Evolutionary conservation across 1,140 invertebrate genomes (phyloP).

Genomic region (Penaeus japonicus): DNA sequence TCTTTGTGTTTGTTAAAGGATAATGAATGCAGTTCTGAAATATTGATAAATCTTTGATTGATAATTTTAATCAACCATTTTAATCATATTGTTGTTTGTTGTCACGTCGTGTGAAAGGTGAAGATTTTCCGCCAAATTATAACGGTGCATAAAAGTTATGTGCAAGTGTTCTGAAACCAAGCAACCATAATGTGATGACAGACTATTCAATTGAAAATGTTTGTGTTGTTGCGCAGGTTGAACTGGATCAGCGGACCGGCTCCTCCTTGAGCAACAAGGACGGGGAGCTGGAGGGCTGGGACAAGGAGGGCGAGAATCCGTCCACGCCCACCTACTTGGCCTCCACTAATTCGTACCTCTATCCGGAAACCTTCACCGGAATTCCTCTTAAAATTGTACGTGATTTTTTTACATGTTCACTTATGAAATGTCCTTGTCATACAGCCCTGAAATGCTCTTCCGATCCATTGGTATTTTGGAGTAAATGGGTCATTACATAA

Average conservation of each 20-base stretch:
- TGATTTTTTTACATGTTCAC: neutral
- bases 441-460: neutral
- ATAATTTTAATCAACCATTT: no score
- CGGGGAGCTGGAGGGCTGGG: conserved; percentile 44
- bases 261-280: conserved; percentile 59
- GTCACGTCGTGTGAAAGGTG: no score
- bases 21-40: no score
- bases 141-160: no score
- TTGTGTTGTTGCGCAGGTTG: conserved; percentile 43
- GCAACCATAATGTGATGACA: neutral
- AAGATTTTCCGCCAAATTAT: no score
- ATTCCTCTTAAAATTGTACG: conserved; percentile 56
- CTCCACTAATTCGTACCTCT: conserved; percentile 57
- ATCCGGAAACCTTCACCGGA: conserved; percentile 55
- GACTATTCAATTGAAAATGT: neutral
- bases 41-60: no score
- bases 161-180: no score
- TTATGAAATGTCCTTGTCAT: neutral
- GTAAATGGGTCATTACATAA: neutral
- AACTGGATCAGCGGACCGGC: conserved; percentile 56
- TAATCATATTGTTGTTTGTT: no score
- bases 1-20: no score
- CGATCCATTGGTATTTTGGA: no score
- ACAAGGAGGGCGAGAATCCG: conserved; percentile 17
- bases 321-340: conserved; percentile 34